Percentiles rank a stretch among this genome's conserved stretches.
These are phyloP conservation scores for Anguilla rostrata DNA, from an alignment of 2,113 vertebrate species.

Conservation along the genomic window DNA sequence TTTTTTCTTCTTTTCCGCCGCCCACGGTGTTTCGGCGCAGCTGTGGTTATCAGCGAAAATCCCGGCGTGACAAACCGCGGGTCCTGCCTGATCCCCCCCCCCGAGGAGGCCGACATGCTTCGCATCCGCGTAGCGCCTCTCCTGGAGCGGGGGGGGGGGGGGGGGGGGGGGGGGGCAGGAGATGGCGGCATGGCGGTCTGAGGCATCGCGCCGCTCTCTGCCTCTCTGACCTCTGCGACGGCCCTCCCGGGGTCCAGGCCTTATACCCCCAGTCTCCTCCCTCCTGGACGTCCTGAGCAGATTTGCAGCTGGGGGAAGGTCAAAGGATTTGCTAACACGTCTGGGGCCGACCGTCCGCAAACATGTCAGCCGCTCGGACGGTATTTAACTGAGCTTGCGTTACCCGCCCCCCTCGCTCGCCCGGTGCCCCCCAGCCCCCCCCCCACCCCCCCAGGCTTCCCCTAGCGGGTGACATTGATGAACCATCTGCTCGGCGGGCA, in stretches of 20 bases:
- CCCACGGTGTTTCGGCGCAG: neutral
- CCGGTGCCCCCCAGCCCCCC: neutral
- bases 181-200: neutral
- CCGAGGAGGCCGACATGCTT: neutral
- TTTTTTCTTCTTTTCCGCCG: neutral
- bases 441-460: no score
- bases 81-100: neutral
- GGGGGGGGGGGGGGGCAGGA: neutral
- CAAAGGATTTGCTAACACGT: slow-evolving; percentile 19
- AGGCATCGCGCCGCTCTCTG: neutral
- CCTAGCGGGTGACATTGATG: slow-evolving; percentile 40
- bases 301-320: slow-evolving; percentile 23
- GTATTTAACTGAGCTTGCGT: slow-evolving; percentile 19
- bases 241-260: neutral
- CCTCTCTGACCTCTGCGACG: neutral
- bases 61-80: neutral
- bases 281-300: slow-evolving; percentile 17
- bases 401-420: neutral
- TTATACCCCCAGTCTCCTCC: neutral
- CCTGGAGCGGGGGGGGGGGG: neutral
- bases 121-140: neutral
- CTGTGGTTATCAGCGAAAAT: neutral
- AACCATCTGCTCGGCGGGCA: slow-evolving; percentile 41
- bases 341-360: slow-evolving; percentile 10
- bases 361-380: neutral